These are phyloP conservation scores for Yponomeuta plumbellus DNA, from an alignment of 2,888 invertebrate genomes.

Conservation along the genomic window DNA sequence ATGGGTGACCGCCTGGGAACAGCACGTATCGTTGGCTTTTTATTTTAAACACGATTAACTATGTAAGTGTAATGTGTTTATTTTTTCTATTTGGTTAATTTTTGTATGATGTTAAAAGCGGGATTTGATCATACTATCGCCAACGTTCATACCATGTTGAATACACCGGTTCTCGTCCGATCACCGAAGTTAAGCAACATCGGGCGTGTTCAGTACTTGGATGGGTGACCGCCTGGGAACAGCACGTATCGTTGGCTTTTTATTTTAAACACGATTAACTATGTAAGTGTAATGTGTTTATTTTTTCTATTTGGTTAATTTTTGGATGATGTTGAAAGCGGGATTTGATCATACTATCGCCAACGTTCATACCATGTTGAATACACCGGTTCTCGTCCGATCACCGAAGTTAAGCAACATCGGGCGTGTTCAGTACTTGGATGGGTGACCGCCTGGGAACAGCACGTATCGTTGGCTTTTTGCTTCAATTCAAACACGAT, in stretches of 20 bases:
- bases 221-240: constrained; percentile 35
- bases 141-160: constrained; percentile 45
- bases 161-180: constrained; percentile 39
- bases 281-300: no score
- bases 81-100: constrained; percentile 32
- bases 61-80: no score
- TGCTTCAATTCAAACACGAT: no score
- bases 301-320: no score
- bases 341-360: constrained; percentile 19
- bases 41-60: no score
- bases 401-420: constrained; percentile 34
- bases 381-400: constrained; percentile 34
- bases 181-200: constrained; percentile 35
- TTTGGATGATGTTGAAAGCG: no score
- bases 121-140: constrained; percentile 21
- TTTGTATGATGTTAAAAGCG: no score
- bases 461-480: constrained; percentile 31
- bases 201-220: constrained; percentile 34
- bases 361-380: constrained; percentile 34
- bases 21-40: constrained; percentile 31
- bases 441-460: constrained; percentile 34
- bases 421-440: constrained; percentile 33
- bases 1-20: constrained; percentile 34
- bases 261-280: no score
- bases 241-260: constrained; percentile 30